Percentiles rank a stretch among this genome's conserved stretches.
These are phyloP conservation scores for Apotomis capreana DNA, from an alignment of 2,888 invertebrate genomes.

Conservation along the genomic window DNA sequence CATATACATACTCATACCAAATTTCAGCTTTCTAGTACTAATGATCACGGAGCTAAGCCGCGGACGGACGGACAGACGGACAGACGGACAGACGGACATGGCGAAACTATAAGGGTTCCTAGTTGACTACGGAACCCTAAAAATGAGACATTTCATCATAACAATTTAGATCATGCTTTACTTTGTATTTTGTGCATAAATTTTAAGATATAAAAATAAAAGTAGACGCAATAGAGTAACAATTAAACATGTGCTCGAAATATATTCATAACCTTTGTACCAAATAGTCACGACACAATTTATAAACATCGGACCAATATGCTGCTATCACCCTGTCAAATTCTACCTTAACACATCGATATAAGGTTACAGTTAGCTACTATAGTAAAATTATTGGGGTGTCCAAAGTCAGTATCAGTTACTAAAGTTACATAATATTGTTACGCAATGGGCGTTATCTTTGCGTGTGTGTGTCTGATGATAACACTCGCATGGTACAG, in stretches of 20 bases:
- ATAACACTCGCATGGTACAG: conserved; percentile 35
- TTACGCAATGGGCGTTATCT: conserved; percentile 46
- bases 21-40: too few species aligned
- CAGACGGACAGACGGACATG: too few species aligned
- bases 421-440: conserved; percentile 12
- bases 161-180: neutral
- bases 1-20: too few species aligned
- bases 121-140: too few species aligned
- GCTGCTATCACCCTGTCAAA: neutral
- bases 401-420: conserved; percentile 11
- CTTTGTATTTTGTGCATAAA: neutral
- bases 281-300: conserved; percentile 7
- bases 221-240: neutral
- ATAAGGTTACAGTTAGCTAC: neutral
- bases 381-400: neutral
- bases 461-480: conserved; percentile 26
- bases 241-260: conserved; percentile 5
- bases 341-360: neutral
- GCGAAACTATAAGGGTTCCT: too few species aligned
- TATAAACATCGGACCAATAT: neutral
- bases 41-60: too few species aligned
- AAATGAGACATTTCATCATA: neutral
- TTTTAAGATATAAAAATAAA: neutral
- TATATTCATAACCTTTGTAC: conserved; percentile 23
- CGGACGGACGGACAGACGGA: too few species aligned